These are phyloP conservation scores for Eilema caniola DNA, from an alignment of 2,888 invertebrate genomes.

Conservation along the genomic window DNA sequence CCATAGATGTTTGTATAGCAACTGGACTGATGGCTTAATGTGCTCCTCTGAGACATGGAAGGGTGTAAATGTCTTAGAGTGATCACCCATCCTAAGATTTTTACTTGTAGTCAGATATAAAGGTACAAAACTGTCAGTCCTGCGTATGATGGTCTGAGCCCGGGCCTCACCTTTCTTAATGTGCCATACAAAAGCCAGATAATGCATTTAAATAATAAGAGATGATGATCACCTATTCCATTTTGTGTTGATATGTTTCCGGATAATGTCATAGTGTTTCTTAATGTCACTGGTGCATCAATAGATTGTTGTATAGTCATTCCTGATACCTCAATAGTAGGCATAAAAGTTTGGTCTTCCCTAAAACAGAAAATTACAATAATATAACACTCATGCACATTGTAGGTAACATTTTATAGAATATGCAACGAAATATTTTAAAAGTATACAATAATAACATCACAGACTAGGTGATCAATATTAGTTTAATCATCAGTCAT, in stretches of 20 bases:
- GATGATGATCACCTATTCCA: slow-evolving; percentile 89
- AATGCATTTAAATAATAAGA: neutral
- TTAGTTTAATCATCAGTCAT: neutral
- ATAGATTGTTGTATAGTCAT: slow-evolving; percentile 97
- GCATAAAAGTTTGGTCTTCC: slow-evolving; percentile 86
- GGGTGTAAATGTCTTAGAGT: too few species aligned
- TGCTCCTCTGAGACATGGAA: too few species aligned
- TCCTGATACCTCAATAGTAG: slow-evolving; percentile 95
- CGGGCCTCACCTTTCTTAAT: too few species aligned
- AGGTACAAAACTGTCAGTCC: too few species aligned
- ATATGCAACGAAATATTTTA: neutral
- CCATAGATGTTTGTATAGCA: too few species aligned
- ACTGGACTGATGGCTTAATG: too few species aligned
- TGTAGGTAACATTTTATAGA: neutral
- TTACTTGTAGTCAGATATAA: too few species aligned
- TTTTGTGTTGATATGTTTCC: slow-evolving; percentile 95
- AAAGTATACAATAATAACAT: neutral
- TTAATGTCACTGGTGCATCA: slow-evolving; percentile 95
- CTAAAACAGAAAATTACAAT: slow-evolving; percentile 50
- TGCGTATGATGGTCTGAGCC: too few species aligned
- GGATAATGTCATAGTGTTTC: slow-evolving; percentile 94
- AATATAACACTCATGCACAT: neutral
- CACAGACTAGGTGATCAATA: neutral
- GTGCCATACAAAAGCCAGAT: too few species aligned
- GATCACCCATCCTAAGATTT: too few species aligned